phyloP scores from a whole-genome alignment of 2,888 invertebrate genomes.

The Cheilosia urbana region DNA sequence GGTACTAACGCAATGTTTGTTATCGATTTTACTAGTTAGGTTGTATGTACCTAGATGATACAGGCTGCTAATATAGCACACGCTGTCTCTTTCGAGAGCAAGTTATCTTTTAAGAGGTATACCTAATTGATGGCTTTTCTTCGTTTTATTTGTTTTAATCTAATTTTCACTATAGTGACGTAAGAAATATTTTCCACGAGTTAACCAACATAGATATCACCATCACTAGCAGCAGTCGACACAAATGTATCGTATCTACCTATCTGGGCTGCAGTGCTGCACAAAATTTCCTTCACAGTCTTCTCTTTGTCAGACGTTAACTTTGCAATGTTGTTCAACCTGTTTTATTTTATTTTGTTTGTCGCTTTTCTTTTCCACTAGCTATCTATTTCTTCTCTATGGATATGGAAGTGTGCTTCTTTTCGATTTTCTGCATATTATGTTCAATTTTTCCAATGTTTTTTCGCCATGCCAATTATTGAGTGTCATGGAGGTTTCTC shows the following conservation, averaged over 20 bases:
- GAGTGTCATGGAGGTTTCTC: conserved; percentile 20
- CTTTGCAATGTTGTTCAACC: conserved; percentile 71
- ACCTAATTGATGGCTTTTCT: conserved; percentile 4
- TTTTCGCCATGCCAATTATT: conserved; percentile 38
- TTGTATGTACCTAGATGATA: not conserved
- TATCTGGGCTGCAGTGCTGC: conserved; percentile 6
- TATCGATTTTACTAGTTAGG: conserved; percentile 39
- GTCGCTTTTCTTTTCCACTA: conserved; percentile 32
- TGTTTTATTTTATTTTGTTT: conserved; percentile 57
- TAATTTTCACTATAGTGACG: conserved; percentile 40
- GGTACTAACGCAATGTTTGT: conserved; percentile 2
- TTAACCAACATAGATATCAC: conserved; percentile 12
- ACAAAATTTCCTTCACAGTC: conserved; percentile 42
- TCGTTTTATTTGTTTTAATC: not conserved
- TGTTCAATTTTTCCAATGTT: conserved; percentile 8
- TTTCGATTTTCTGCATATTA: conserved; percentile 38
- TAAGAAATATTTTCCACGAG: conserved; percentile 39
- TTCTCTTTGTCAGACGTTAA: conserved; percentile 53
- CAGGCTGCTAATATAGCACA: conserved; percentile 1
- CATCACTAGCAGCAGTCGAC: conserved; percentile 10
- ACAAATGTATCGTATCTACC: conserved; percentile 41
- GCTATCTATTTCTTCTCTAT: conserved; percentile 28
- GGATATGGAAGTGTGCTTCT: conserved; percentile 17
- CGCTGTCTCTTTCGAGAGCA: not conserved
- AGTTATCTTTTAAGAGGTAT: conserved; percentile 2